A percentile compares a stretch with the other conserved stretches of the same genome.
Evolutionary conservation across 2,797 vertebrate species (phyloP).

Genomic region (Pelodytes ibericus): DNA sequence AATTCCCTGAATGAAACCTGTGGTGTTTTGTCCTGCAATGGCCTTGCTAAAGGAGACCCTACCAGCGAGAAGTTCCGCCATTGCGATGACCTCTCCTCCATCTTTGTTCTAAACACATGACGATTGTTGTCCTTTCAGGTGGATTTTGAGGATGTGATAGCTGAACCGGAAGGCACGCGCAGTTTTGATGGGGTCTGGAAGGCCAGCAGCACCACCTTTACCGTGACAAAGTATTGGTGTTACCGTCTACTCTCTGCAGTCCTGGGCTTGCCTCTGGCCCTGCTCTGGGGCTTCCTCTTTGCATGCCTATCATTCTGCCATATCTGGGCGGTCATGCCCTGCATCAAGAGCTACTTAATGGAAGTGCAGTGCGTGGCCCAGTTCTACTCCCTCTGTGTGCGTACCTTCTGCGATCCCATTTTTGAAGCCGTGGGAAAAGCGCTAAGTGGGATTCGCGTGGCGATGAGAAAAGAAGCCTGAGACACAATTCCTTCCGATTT

Average conservation of each 20-base stretch:
- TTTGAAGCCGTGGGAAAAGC: conserved; percentile 58
- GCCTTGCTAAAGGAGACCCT: too few relatives aligned
- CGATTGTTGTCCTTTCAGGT: conserved; percentile 49
- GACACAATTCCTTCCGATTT: not conserved
- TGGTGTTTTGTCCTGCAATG: too few relatives aligned
- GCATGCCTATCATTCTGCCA: conserved; percentile 61
- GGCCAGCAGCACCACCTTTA: conserved; percentile 57
- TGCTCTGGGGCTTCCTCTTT: conserved; percentile 61
- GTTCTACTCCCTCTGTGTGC: conserved; percentile 57
- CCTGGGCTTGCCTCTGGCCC: conserved; percentile 52
- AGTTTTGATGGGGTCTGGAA: conserved; percentile 60
- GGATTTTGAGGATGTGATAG: conserved; percentile 62
- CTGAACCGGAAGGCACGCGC: conserved; percentile 59
- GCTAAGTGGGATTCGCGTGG: conserved; percentile 50
- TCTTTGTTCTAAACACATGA: too few relatives aligned
- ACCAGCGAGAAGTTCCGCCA: too few relatives aligned
- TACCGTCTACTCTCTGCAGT: conserved; percentile 59
- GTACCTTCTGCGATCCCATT: conserved; percentile 59
- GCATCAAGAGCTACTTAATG: conserved; percentile 60
- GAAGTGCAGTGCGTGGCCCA: conserved; percentile 58
- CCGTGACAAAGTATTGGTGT: conserved; percentile 60
- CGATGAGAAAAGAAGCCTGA: conserved; percentile 57
- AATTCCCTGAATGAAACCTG: too few relatives aligned
- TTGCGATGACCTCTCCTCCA: too few relatives aligned
- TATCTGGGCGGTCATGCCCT: conserved; percentile 60